Conservation (phyloP, 2,113 vertebrate species). For the Varanus komodoensis region DNA sequence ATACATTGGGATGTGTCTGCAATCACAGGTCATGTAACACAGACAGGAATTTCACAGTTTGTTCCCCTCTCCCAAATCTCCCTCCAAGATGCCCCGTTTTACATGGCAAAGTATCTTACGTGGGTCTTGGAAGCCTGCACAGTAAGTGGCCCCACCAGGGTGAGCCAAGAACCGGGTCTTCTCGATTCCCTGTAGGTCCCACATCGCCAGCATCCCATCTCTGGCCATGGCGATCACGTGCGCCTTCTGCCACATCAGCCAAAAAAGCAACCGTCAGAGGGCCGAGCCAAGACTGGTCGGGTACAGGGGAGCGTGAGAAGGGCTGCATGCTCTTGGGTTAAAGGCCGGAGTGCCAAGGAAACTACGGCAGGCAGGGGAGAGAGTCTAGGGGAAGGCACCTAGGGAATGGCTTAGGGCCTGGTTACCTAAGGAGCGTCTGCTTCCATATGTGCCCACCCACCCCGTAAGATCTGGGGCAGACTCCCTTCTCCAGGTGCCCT, state of each 20-base stretch:
- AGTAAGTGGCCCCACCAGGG: constrained; percentile 77
- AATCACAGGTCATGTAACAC: background rate
- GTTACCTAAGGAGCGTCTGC: no score
- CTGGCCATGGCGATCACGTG: constrained; percentile 78
- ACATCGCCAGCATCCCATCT: constrained; percentile 84
- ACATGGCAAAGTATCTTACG: background rate
- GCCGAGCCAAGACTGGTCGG: background rate
- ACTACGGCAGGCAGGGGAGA: background rate
- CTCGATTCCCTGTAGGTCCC: constrained; percentile 81
- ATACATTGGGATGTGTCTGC: background rate
- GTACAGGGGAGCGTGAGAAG: background rate
- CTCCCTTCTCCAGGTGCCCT: no score
- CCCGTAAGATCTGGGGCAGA: no score
- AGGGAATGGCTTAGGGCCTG: no score
- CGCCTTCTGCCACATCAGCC: constrained; percentile 71
- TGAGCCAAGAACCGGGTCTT: constrained; percentile 85
- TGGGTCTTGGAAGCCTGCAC: constrained; percentile 53
- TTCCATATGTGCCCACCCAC: no score
- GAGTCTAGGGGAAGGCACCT: background rate
- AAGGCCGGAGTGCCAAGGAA: background rate
- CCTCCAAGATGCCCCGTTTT: background rate
- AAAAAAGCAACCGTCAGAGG: background rate
- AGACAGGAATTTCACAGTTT: background rate
- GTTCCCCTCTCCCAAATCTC: background rate
- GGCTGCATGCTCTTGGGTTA: background rate